A percentile compares a stretch with the other conserved stretches of the same genome.
Conservation (phyloP, 2,797 vertebrate genomes). For the Momotus momota region DNA sequence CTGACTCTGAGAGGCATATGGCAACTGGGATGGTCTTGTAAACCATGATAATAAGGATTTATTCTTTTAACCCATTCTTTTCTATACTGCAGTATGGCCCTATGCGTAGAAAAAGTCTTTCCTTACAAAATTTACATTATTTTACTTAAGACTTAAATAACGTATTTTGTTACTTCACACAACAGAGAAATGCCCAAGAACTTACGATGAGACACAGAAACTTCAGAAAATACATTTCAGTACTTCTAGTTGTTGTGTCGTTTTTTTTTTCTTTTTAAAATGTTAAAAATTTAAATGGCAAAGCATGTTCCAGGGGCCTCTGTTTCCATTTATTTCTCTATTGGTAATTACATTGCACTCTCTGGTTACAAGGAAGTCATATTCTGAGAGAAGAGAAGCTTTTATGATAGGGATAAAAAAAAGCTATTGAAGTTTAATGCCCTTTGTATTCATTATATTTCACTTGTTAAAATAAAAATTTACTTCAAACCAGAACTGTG, state of each 20-base stretch:
- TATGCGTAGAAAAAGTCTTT: not conserved
- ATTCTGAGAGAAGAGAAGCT: not conserved
- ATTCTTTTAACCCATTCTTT: constrained; percentile 49
- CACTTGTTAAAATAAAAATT: not conserved
- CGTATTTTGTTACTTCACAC: not conserved
- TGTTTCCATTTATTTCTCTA: not conserved
- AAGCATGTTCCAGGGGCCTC: not conserved
- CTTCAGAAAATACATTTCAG: not conserved
- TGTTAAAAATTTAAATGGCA: not conserved
- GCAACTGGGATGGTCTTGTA: not conserved
- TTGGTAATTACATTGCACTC: not conserved
- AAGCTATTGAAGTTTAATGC: not conserved
- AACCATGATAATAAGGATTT: constrained; percentile 48
- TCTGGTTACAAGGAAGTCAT: not conserved
- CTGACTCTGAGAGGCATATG: not conserved
- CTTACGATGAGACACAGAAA: not conserved
- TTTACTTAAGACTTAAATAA: not conserved
- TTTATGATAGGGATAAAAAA: not conserved
- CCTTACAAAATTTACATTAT: not conserved
- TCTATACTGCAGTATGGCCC: not conserved
- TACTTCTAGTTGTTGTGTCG: not conserved
- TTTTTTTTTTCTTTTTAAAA: not conserved
- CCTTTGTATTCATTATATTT: not conserved
- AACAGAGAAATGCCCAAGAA: not conserved
- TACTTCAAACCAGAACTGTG: not conserved